Conservation (phyloP, 2,888 invertebrate genomes). For the Patella depressa region DNA sequence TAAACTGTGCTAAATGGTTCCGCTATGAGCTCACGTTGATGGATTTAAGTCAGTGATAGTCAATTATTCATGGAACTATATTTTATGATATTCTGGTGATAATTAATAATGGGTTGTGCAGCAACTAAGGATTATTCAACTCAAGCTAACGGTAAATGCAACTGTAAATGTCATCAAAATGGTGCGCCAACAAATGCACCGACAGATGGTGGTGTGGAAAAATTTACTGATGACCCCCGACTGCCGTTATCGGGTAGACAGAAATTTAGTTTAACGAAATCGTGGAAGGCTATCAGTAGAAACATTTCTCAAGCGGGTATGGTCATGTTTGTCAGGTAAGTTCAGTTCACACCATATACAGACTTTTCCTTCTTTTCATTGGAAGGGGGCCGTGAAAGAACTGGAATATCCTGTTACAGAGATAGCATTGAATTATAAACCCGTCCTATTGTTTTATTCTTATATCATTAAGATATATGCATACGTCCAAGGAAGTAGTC, state of each 20-base stretch:
- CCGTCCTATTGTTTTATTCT: too few relatives aligned
- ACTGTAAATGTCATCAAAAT: background rate
- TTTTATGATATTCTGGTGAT: too few relatives aligned
- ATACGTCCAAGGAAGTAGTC: too few relatives aligned
- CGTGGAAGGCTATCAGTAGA: background rate
- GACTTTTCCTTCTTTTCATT: too few relatives aligned
- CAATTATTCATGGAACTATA: background rate
- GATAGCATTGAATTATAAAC: too few relatives aligned
- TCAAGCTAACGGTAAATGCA: background rate
- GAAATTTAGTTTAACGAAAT: conserved; percentile 1
- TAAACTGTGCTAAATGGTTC: too few relatives aligned
- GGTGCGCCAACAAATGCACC: background rate
- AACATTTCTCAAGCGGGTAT: conserved; percentile 2
- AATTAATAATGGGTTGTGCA: background rate
- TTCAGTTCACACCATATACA: background rate
- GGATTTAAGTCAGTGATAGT: background rate
- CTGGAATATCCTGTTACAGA: too few relatives aligned
- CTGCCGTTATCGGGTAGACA: background rate
- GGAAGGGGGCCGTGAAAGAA: too few relatives aligned
- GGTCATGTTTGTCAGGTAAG: conserved; percentile 5
- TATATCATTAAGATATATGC: too few relatives aligned
- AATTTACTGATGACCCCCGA: background rate
- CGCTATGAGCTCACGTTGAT: too few relatives aligned
- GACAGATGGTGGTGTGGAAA: background rate
- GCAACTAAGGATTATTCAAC: background rate